Base-by-base conservation (phyloP, 2,888 invertebrate genomes). In the Minunthozetes semirufus region DNA sequence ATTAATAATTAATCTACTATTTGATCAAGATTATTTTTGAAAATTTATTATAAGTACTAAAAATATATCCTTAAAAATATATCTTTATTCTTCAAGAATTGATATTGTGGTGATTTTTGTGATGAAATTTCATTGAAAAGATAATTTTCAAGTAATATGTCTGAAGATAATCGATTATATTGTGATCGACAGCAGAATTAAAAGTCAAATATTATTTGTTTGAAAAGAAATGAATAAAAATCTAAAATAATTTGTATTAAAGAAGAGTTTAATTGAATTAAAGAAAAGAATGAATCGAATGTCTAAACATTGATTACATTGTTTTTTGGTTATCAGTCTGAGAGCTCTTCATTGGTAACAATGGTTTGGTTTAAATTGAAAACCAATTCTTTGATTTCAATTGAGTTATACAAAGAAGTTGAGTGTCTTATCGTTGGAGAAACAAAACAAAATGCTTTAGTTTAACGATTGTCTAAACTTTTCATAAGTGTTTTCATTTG, bases 401-500 rank as follows among this genome's bases (percentile, higher is more conserved):
- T 59, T 66, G 38, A 33, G 13, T 29, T 66, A 38, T 13, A 63
- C 6, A 22, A n/a, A 63, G 29, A 38, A 66, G 33, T 66, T n/a
- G 42, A 66, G 66, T 66, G 66, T 33, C 66, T 66, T 66, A 66
- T 66, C 66, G 29, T 29, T 38, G n/a, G 19, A 66, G 66, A 66
- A 66, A 66, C 33, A 66, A 66, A 66, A 66, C 33, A 38, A 29
- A 66, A 33, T 11, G 9, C 66, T 29, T 29, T 66, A n/a, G 33
- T 42, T 33, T 66, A 17, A 8, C 38, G n/a, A 22, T 59, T 66
- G 66, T 66, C 66, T 66, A 66, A 66, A 66, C 33, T 66, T n/a
- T 15, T 38, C 29, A 38, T 66, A 66, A 66, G 66, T 66, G 66
- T 66, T 66, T 66, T n/a, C 6, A 22, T 29, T 66, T 66, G 66